Base-by-base conservation (phyloP, 2,797 vertebrate genomes). In the Pangasius krempfi region DNA sequence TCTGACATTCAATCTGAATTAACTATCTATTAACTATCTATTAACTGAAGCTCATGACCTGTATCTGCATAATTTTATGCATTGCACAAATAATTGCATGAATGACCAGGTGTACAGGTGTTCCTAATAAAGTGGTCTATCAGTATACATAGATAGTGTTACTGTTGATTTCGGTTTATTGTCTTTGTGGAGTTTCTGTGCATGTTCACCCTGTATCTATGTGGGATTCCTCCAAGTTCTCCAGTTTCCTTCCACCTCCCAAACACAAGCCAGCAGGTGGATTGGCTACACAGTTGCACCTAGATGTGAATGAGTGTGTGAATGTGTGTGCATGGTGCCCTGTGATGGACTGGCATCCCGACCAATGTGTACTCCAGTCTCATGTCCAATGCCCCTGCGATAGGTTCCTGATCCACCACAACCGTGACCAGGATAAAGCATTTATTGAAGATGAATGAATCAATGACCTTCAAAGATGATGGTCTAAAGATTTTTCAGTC, bases 401-500 rank as follows among this genome's bases (percentile, higher is more conserved):
- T 20, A 56, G 18, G 47, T 16, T 79, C 76, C 52, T 56, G 52
- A 56, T 54, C 76, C 16, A 79, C 47, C 14, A 54, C 14, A 79
- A 33, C 75, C 16, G 1, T 54, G 18, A 58, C 52, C 18, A 58
- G 78, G 54, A 80, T 58, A 56, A 80, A 22, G 72, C 37, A 20
- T 16, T 13, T 70, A 70, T 12, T 73, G 37, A 76, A 80, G 52
- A 80, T 80, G 30, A 80, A 37, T 80, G 52, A 56, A 56, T 58
- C 78, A 80, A 58, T 80, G 78, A 58, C 54, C 10, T 81, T 37
- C 25, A 58, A 81, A 58, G 27, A 78, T 52, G 30, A 58, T 80
- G 30, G 30, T 58, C 9, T 80, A 22, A 58, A 81, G 20, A 81
- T 37, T 37, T 37, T 54, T 79, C 50, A 58, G 25, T 81, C 1